Conservation (phyloP, 1,140 invertebrate species). For the Trichonephila clavipes region DNA sequence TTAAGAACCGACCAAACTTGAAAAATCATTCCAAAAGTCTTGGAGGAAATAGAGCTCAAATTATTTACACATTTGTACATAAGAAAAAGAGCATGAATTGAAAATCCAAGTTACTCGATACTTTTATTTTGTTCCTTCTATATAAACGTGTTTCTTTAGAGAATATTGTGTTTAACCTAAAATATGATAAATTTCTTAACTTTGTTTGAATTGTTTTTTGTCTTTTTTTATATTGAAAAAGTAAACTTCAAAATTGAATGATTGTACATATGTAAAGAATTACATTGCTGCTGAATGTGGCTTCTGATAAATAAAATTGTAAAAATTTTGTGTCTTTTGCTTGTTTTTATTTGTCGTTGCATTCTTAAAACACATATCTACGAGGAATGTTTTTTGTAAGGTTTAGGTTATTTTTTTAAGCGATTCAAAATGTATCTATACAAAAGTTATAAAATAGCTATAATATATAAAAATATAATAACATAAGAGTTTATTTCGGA, state of each 20-base stretch:
- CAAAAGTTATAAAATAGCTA: no score
- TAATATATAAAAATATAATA: no score
- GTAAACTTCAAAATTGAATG: neutral
- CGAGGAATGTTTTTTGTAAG: no score
- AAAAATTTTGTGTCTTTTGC: slow-evolving; percentile 19
- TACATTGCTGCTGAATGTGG: slow-evolving; percentile 17
- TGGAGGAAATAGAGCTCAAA: neutral
- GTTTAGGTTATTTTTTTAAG: no score
- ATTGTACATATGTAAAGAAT: slow-evolving; percentile 68
- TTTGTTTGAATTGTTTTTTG: neutral
- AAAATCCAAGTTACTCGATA: neutral
- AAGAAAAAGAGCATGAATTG: neutral
- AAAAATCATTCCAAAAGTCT: neutral
- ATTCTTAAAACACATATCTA: no score
- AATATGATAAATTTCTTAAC: neutral
- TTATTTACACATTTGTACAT: neutral
- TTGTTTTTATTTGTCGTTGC: neutral
- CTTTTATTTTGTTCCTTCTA: neutral
- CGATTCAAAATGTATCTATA: no score
- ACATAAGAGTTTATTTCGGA: no score
- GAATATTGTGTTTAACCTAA: neutral
- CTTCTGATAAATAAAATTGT: slow-evolving; percentile 68
- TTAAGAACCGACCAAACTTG: neutral
- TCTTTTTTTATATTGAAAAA: slow-evolving; percentile 45
- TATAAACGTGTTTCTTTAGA: neutral